These are phyloP conservation scores for Epicauta chinensis DNA, from an alignment of 1,140 invertebrate species.

Conservation along the genomic window DNA sequence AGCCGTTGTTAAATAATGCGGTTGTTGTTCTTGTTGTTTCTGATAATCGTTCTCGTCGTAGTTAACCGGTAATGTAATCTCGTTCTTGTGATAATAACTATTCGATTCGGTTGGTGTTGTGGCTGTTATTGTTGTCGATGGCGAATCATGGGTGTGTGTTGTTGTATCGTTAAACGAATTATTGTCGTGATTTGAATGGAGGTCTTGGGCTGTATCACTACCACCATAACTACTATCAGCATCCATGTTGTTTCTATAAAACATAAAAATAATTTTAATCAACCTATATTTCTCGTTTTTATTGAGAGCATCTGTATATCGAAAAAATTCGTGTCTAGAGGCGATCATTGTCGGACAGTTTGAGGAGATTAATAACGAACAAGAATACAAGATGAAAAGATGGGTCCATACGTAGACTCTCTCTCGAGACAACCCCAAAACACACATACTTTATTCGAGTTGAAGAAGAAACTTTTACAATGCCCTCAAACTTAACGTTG, in stretches of 20 bases:
- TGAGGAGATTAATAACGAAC: no score
- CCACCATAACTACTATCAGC: conserved; percentile 42
- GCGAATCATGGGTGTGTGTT: conserved; percentile 3
- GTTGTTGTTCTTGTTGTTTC: conserved; percentile 25
- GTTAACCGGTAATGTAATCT: conserved; percentile 39
- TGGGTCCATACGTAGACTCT: conserved; percentile 4
- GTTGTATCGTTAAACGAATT: conserved; percentile 28
- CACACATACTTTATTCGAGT: conserved; percentile 11
- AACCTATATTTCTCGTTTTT: background rate
- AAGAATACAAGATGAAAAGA: background rate
- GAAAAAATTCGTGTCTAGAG: no score
- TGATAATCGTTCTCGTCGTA: conserved; percentile 36
- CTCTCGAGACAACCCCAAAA: conserved; percentile 11
- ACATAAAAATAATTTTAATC: conserved; percentile 4
- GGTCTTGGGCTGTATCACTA: conserved; percentile 41
- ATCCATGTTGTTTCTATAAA: conserved; percentile 40
- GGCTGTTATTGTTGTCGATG: conserved; percentile 1
- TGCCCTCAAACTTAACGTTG: no score
- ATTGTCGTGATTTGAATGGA: conserved; percentile 32
- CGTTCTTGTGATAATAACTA: conserved; percentile 41
- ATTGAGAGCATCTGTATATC: background rate
- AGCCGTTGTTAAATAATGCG: conserved; percentile 40
- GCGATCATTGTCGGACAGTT: no score
- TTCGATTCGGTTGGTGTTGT: conserved; percentile 13
- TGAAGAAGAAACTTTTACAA: no score